Conservation (phyloP, 2,797 vertebrate genomes). For the Myripristis jacobus region DNA sequence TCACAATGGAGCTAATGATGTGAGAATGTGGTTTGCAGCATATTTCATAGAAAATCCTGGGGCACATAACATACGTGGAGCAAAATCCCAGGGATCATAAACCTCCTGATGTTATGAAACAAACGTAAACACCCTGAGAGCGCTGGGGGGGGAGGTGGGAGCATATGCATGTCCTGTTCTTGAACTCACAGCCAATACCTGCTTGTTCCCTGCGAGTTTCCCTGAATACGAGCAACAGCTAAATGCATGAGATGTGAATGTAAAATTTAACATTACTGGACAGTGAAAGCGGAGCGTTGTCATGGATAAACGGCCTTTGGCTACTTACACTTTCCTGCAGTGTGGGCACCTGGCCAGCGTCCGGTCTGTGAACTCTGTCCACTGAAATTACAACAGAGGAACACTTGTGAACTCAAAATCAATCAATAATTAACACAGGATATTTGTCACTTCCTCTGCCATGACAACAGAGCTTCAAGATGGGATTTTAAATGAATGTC, state of each 20-base stretch:
- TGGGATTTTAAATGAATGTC: no score
- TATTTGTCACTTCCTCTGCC: neutral
- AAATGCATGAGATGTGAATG: conserved; percentile 1
- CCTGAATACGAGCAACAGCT: conserved; percentile 5
- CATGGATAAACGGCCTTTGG: conserved; percentile 33
- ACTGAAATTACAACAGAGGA: conserved; percentile 80
- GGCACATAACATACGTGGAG: conserved; percentile 3
- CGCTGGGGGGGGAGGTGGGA: no score
- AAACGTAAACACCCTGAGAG: neutral
- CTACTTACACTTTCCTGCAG: conserved; percentile 96
- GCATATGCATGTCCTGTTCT: neutral
- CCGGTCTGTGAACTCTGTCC: conserved; percentile 95
- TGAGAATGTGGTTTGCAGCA: conserved; percentile 10
- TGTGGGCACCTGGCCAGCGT: conserved; percentile 94
- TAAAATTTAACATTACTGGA: neutral
- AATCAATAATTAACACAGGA: neutral
- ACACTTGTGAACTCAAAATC: neutral
- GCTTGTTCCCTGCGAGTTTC: neutral
- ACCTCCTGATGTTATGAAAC: conserved; percentile 31
- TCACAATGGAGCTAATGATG: neutral
- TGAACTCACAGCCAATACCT: neutral
- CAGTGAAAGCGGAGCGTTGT: neutral
- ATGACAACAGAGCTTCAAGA: neutral
- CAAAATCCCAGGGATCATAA: conserved; percentile 30
- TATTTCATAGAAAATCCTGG: conserved; percentile 21